Percentiles rank a stretch among this genome's conserved stretches.
Evolutionary conservation across 2,888 invertebrate species (phyloP).

Genomic region (Tipula unca): DNA sequence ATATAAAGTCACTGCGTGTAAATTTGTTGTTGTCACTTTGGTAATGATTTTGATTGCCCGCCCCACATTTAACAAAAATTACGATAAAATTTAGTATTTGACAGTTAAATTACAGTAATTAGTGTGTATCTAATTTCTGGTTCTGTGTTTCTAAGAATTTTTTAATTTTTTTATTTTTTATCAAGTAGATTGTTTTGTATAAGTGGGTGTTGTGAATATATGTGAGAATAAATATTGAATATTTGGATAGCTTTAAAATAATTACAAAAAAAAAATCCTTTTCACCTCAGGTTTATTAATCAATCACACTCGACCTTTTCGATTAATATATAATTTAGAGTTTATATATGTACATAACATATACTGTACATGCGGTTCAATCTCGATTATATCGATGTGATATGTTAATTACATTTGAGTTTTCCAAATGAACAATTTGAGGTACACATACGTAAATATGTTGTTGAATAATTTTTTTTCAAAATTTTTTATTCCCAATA

Average conservation of each 20-base stretch:
- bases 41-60: neutral
- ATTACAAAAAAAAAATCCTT: neutral
- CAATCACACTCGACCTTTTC: neutral
- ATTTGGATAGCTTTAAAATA: neutral
- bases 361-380: neutral
- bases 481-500: neutral
- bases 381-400: neutral
- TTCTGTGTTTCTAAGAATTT: neutral
- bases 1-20: neutral
- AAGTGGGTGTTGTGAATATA: too few relatives aligned
- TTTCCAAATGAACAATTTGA: neutral
- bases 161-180: neutral
- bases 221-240: neutral
- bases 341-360: neutral
- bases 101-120: neutral
- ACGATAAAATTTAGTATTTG: conserved; percentile 4
- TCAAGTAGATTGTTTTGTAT: neutral
- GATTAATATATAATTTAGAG: neutral
- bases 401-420: neutral
- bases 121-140: neutral
- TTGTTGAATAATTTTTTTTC: neutral
- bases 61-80: neutral
- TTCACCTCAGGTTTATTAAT: neutral
- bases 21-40: neutral
- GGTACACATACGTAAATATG: neutral